Evolutionary conservation across 2,797 vertebrate species (phyloP).

Genomic region (Cryptoblepharus egeriae): DNA sequence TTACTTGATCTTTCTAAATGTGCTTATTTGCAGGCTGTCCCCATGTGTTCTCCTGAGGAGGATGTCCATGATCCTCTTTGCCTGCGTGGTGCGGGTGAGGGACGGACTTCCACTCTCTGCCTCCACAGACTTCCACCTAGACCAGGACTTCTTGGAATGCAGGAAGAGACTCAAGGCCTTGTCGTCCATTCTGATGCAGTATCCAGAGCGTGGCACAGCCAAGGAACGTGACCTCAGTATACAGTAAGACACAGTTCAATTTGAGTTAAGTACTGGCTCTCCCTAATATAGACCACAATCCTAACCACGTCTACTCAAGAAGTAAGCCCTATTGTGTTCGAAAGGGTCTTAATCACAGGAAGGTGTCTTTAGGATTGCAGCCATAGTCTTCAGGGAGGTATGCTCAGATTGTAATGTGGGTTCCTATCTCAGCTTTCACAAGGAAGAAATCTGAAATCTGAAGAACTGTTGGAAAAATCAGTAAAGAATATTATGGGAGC

Average conservation of each 20-base stretch:
- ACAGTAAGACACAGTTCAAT: conserved; percentile 79
- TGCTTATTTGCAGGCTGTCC: conserved; percentile 77
- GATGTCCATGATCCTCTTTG: conserved; percentile 97
- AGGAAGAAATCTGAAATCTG: not conserved
- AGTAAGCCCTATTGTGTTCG: too few species aligned
- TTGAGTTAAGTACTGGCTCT: fast-evolving
- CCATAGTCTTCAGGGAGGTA: not conserved
- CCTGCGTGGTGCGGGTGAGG: conserved; percentile 92
- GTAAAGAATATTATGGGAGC: not conserved
- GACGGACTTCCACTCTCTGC: conserved; percentile 97
- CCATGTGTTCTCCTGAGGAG: conserved; percentile 81
- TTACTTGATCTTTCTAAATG: fast-evolving
- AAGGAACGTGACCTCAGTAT: conserved; percentile 85
- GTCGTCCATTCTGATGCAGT: conserved; percentile 78
- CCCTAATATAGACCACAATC: too few species aligned
- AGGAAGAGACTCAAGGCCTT: conserved; percentile 87
- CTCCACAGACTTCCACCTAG: conserved; percentile 94
- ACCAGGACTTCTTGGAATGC: conserved; percentile 88
- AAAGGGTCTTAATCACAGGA: too few species aligned
- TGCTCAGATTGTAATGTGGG: not conserved
- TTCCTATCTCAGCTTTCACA: not conserved
- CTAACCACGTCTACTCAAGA: too few species aligned
- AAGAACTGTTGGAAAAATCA: not conserved
- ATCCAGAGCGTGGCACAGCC: conserved; percentile 85
- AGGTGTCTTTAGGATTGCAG: too few species aligned